Conservation (phyloP, 1,140 invertebrate genomes). For the Bombus polaris region DNA sequence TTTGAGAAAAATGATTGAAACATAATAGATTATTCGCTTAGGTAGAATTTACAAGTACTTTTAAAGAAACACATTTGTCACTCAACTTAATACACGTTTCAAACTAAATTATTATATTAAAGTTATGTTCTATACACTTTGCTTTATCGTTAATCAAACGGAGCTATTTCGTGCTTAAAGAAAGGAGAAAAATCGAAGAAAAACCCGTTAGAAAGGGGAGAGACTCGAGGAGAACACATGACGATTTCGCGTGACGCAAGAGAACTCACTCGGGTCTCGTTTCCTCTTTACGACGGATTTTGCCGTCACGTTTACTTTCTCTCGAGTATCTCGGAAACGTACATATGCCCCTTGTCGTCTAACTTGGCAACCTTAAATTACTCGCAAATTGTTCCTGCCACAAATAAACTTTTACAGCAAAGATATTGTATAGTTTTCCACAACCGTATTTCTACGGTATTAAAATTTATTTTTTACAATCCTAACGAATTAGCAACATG, state of each 20-base stretch:
- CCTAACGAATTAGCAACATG: not conserved
- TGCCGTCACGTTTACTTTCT: constrained; percentile 18
- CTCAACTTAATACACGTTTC: no score
- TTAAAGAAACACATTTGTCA: no score
- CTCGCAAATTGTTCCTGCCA: constrained; percentile 5
- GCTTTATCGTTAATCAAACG: not conserved
- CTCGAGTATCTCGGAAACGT: not conserved
- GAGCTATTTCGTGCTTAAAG: no score
- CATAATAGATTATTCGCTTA: no score
- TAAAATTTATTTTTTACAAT: no score
- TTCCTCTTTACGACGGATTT: not conserved
- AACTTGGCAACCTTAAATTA: constrained; percentile 27
- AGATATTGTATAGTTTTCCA: not conserved
- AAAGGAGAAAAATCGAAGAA: no score
- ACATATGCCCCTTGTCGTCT: constrained; percentile 7
- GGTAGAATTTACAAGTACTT: no score
- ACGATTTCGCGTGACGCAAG: not conserved
- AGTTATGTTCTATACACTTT: not conserved
- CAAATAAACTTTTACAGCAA: not conserved
- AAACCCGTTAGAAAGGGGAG: no score
- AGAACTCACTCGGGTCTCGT: not conserved
- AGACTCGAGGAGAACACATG: not conserved
- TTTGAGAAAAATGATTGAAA: no score
- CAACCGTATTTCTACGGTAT: not conserved
- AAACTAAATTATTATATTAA: no score